Percentiles rank a stretch among this genome's conserved stretches.
These are phyloP conservation scores for Sinodicranocentrus sp. DNA, from an alignment of 2,888 invertebrate genomes.

Conservation along the genomic window DNA sequence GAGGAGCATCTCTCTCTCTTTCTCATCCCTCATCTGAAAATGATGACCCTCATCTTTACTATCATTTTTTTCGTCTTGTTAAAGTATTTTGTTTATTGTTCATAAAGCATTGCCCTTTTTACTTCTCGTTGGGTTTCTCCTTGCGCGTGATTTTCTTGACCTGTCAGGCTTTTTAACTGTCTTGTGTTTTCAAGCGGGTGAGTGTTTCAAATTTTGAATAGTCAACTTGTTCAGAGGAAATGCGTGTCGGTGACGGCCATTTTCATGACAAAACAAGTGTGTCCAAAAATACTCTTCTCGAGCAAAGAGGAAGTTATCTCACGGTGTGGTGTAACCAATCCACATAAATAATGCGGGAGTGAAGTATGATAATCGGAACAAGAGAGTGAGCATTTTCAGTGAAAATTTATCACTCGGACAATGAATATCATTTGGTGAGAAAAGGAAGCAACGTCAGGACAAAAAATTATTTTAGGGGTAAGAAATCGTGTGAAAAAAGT, in stretches of 20 bases:
- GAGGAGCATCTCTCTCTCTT: too few relatives aligned
- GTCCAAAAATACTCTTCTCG: conserved; percentile 45
- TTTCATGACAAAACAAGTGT: conserved; percentile 63
- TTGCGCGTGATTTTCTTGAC: conserved; percentile 49
- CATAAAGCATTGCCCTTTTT: conserved; percentile 30
- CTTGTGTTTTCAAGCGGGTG: conserved; percentile 27
- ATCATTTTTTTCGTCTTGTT: conserved; percentile 21
- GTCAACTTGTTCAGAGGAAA: conserved; percentile 18
- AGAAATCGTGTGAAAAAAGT: conserved; percentile 45
- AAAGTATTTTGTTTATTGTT: conserved; percentile 27
- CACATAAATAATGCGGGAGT: neutral
- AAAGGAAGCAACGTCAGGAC: neutral
- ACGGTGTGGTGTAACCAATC: conserved; percentile 36
- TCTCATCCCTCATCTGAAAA: conserved; percentile 1
- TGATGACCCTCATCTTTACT: neutral
- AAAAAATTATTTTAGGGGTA: conserved; percentile 20
- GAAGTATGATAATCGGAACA: conserved; percentile 2
- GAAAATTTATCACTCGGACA: neutral
- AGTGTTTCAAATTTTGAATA: conserved; percentile 67
- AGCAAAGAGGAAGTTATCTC: conserved; percentile 27
- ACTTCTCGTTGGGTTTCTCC: conserved; percentile 1
- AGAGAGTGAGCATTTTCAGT: too few relatives aligned
- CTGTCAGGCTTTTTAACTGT: conserved; percentile 43
- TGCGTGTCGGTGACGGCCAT: conserved; percentile 58
- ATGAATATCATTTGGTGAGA: neutral